A percentile compares a stretch with the other conserved stretches of the same genome.
These are phyloP conservation scores for Macquaria australasica DNA, from an alignment of 2,113 vertebrate species.

Conservation along the genomic window DNA sequence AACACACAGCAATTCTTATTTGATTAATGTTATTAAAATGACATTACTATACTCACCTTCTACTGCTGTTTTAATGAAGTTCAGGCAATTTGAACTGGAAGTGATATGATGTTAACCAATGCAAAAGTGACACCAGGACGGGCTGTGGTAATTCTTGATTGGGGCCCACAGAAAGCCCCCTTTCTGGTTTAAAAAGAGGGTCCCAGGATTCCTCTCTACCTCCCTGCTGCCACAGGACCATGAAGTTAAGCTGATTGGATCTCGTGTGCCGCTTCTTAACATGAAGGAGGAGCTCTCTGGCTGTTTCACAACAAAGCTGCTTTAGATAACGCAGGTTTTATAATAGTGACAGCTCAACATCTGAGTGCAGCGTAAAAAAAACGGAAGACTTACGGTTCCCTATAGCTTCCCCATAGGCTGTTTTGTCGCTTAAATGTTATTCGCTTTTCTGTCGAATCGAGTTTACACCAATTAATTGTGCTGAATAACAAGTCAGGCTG, in stretches of 20 bases:
- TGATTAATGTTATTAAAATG: not conserved
- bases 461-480: not conserved
- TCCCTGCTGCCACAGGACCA: slow-evolving; percentile 26
- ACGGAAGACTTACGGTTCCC: too few relatives aligned
- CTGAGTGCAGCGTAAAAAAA: too few relatives aligned
- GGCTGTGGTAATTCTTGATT: too few relatives aligned
- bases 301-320: slow-evolving; percentile 73
- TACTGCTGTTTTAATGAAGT: not conserved
- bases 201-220: not conserved
- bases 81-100: not conserved
- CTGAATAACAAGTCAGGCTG: slow-evolving; percentile 3
- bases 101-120: not conserved
- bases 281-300: slow-evolving; percentile 45
- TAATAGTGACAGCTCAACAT: slow-evolving; percentile 33
- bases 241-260: slow-evolving; percentile 16
- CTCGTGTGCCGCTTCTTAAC: not conserved
- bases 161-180: not conserved
- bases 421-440: not conserved
- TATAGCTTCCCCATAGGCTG: too few relatives aligned
- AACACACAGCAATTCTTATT: not conserved
- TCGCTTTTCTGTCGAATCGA: not conserved
- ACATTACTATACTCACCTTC: not conserved
- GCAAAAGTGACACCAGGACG: not conserved
- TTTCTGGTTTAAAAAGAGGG: not conserved
- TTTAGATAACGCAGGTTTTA: slow-evolving; percentile 66